Evolutionary conservation across 1,140 invertebrate species (phyloP).

Genomic region (Drepana arcuata): DNA sequence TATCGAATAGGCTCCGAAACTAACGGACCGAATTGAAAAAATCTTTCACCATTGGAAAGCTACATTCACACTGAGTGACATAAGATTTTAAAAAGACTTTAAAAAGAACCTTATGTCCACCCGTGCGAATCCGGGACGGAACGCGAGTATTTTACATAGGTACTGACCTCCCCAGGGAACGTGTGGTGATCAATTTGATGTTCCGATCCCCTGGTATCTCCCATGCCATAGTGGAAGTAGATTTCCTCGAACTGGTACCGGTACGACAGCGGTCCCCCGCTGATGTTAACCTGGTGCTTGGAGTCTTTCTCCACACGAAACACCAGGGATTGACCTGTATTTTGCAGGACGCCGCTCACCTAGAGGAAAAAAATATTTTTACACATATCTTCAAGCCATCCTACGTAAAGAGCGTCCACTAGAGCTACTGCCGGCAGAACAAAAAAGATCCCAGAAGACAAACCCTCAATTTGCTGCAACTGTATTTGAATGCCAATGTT

Average conservation of each 20-base stretch:
- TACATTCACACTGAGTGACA: too few species aligned
- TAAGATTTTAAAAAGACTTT: too few species aligned
- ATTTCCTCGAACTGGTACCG: slow-evolving; percentile 95
- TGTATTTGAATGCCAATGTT: too few species aligned
- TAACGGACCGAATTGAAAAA: too few species aligned
- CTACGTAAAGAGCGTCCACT: slow-evolving; percentile 15
- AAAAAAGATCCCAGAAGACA: too few species aligned
- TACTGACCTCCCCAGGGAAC: slow-evolving; percentile 93
- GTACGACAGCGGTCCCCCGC: slow-evolving; percentile 96
- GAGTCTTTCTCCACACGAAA: slow-evolving; percentile 90
- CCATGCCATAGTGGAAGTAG: slow-evolving; percentile 94
- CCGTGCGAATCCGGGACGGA: too few species aligned
- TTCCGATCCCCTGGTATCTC: slow-evolving; percentile 91
- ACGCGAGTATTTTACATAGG: too few species aligned
- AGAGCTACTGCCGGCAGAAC: too few species aligned
- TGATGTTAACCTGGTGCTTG: slow-evolving; percentile 91
- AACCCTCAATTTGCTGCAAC: too few species aligned
- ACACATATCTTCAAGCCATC: slow-evolving; percentile 7
- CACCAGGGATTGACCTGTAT: slow-evolving; percentile 92
- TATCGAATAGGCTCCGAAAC: too few species aligned
- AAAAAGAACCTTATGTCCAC: too few species aligned
- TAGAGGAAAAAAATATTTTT: slow-evolving; percentile 53
- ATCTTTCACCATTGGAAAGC: too few species aligned
- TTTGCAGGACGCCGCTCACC: slow-evolving; percentile 90
- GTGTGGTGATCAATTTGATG: slow-evolving; percentile 93